Conservation (phyloP, 2,888 invertebrate species). For the Physocephala rufipes region DNA sequence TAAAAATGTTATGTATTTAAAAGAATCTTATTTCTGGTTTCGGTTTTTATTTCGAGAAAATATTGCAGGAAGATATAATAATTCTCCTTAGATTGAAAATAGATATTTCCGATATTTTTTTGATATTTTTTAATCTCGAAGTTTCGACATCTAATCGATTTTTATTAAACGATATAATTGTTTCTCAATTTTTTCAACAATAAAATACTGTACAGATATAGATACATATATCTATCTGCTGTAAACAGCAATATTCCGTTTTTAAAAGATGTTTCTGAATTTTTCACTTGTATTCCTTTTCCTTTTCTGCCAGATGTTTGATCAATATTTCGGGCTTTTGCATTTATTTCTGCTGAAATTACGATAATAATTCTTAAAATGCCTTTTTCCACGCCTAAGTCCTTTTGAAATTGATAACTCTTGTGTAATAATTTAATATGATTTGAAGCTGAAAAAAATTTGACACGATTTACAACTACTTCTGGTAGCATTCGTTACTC, state of each 20-base stretch:
- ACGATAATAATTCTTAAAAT: slow-evolving; percentile 3
- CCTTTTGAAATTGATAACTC: slow-evolving; percentile 37
- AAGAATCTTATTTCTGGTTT: no score
- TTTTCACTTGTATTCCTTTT: not conserved
- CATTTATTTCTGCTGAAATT: not conserved
- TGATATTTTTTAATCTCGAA: no score
- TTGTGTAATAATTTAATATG: slow-evolving; percentile 47
- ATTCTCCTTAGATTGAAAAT: not conserved
- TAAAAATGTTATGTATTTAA: no score
- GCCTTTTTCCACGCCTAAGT: not conserved
- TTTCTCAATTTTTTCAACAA: no score
- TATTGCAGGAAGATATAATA: no score
- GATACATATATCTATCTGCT: no score
- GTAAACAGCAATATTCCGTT: not conserved
- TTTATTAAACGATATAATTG: no score
- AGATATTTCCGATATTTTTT: no score
- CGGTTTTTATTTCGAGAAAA: no score
- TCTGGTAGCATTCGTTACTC: slow-evolving; percentile 46
- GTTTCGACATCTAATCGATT: no score
- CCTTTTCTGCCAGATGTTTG: not conserved
- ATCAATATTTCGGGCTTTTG: no score
- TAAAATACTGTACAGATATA: no score
- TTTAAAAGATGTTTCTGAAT: not conserved
- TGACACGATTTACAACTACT: slow-evolving; percentile 39
- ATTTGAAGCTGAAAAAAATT: not conserved